phyloP scores from a whole-genome alignment of 1,140 invertebrate genomes.

The Drosophila nannoptera region DNA sequence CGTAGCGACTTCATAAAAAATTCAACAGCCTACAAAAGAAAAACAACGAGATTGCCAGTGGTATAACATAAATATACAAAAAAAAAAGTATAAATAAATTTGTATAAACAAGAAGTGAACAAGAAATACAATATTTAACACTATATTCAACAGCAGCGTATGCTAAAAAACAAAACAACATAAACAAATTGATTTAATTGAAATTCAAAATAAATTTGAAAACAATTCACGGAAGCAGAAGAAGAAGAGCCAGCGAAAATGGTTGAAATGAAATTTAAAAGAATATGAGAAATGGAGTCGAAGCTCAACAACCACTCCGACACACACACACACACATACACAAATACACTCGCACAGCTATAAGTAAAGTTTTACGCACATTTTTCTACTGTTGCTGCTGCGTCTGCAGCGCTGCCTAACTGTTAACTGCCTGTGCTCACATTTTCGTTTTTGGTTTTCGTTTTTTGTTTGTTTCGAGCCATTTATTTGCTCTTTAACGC shows the following conservation, averaged over 20 bases:
- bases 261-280: neutral
- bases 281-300: neutral
- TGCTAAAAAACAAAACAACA: neutral
- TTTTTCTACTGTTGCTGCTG: slow-evolving; percentile 19
- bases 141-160: slow-evolving; percentile 25
- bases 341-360: slow-evolving; percentile 15
- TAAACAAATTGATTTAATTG: slow-evolving; percentile 18
- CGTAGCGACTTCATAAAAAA: slow-evolving; percentile 63
- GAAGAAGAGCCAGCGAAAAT: neutral
- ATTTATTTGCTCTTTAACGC: slow-evolving; percentile 75
- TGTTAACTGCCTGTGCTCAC: slow-evolving; percentile 50
- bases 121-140: slow-evolving; percentile 36
- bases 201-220: slow-evolving; percentile 18
- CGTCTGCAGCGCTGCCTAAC: slow-evolving; percentile 19
- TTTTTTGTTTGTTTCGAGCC: slow-evolving; percentile 64
- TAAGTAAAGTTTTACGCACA: slow-evolving; percentile 18
- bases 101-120: slow-evolving; percentile 22
- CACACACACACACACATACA: slow-evolving; percentile 10
- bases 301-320: neutral
- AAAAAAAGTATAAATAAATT: slow-evolving; percentile 36
- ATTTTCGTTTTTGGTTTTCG: slow-evolving; percentile 53
- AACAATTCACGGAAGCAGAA: neutral
- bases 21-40: slow-evolving; percentile 64
- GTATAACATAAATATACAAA: slow-evolving; percentile 24
- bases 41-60: slow-evolving; percentile 41